A percentile compares a stretch with the other conserved stretches of the same genome.
phyloP scores from a whole-genome alignment of 2,113 vertebrate species.

The Pelvicachromis taeniatus region DNA sequence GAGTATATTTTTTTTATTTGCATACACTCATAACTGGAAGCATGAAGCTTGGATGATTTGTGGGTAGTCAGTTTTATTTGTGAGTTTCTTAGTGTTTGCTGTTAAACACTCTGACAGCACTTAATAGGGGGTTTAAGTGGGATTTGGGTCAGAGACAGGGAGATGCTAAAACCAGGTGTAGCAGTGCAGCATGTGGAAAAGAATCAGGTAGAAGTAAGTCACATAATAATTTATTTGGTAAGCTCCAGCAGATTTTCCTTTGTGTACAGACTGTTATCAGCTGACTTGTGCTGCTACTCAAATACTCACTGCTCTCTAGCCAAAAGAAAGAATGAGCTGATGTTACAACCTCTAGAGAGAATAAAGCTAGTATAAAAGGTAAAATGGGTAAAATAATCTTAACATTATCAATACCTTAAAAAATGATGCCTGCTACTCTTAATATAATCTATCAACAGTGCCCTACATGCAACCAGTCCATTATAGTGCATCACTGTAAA shows the following conservation, averaged over 20 bases:
- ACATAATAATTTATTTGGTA: not conserved
- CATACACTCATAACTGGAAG: not conserved
- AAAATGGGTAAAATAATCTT: not conserved
- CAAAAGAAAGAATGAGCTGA: not conserved
- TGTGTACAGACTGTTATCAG: not conserved
- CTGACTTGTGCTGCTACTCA: not conserved
- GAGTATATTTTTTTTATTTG: not conserved
- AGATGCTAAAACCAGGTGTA: not conserved
- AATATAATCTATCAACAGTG: not conserved
- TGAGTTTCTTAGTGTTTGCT: not conserved
- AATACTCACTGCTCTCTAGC: not conserved
- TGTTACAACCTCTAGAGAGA: not conserved
- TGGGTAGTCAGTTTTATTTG: not conserved
- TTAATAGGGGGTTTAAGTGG: not conserved
- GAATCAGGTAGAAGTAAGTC: not conserved
- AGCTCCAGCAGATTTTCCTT: not conserved
- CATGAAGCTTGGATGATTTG: not conserved
- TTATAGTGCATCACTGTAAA: not conserved
- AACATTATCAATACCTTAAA: not conserved
- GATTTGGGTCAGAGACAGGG: not conserved
- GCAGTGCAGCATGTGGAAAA: not conserved
- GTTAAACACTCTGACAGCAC: not conserved
- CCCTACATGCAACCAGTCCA: not conserved
- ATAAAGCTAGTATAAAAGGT: not conserved
- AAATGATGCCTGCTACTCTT: not conserved